Percentiles rank a stretch among this genome's conserved stretches.
Evolutionary conservation across 2,888 invertebrate genomes (phyloP).

Genomic region (Dimorphilus gyrociliatus): DNA sequence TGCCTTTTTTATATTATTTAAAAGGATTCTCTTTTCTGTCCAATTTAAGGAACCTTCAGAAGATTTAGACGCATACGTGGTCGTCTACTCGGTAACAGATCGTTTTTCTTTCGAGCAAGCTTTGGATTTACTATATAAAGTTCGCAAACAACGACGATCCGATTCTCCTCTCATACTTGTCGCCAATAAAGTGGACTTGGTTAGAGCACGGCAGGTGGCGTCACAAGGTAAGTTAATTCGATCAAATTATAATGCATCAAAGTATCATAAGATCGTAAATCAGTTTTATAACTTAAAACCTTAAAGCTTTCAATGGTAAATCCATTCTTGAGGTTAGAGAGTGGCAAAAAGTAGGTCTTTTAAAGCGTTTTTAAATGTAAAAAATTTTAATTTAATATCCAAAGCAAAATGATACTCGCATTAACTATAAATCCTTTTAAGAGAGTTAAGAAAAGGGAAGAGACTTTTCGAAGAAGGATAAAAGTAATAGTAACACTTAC

Average conservation of each 20-base stretch:
- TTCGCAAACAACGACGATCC: constrained; percentile 47
- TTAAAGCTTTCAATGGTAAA: too few species aligned
- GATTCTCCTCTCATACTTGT: constrained; percentile 61
- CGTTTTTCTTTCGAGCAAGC: constrained; percentile 62
- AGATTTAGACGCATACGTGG: constrained; percentile 80
- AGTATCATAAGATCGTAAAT: neutral
- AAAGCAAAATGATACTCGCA: too few species aligned
- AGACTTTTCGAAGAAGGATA: too few species aligned
- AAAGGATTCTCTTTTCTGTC: neutral
- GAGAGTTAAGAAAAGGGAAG: too few species aligned
- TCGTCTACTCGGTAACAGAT: constrained; percentile 75
- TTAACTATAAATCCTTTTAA: too few species aligned
- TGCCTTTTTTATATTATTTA: neutral
- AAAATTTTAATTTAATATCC: too few species aligned
- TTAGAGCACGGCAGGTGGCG: constrained; percentile 62
- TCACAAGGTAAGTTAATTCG: constrained; percentile 53
- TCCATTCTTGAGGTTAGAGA: too few species aligned
- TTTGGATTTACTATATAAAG: constrained; percentile 65
- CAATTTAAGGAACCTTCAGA: neutral
- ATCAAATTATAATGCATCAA: neutral
- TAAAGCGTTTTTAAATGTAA: too few species aligned
- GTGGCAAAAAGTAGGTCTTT: too few species aligned
- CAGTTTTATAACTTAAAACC: neutral
- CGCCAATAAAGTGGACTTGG: constrained; percentile 79
- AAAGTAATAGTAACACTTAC: too few species aligned